Percentiles rank a stretch among this genome's conserved stretches.
These are phyloP conservation scores for Neomicropteryx cornuta DNA, from an alignment of 1,140 invertebrate species.

Conservation along the genomic window DNA sequence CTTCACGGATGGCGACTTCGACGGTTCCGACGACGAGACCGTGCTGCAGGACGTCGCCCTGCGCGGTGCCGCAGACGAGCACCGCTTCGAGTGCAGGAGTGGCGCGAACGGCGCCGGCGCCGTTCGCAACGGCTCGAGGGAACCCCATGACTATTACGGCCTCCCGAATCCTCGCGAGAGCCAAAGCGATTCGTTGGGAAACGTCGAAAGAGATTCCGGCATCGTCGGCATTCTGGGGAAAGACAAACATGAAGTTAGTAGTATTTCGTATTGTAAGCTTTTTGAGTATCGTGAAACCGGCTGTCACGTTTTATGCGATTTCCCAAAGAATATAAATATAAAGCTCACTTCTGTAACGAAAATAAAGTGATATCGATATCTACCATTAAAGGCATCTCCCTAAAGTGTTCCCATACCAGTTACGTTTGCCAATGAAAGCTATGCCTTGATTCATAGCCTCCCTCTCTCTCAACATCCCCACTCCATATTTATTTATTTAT, in stretches of 20 bases:
- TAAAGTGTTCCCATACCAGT: too few relatives aligned
- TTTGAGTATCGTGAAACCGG: too few relatives aligned
- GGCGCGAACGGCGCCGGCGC: conserved; percentile 8
- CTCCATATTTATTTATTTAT: too few relatives aligned
- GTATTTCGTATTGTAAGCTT: too few relatives aligned
- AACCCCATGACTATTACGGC: conserved; percentile 8
- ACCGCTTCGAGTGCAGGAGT: conserved; percentile 23
- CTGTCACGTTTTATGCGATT: too few relatives aligned
- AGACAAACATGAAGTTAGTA: conserved; percentile 35
- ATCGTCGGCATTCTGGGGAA: conserved; percentile 37
- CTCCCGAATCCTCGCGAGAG: conserved; percentile 13
- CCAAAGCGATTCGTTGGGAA: conserved; percentile 21
- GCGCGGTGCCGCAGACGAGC: conserved; percentile 16
- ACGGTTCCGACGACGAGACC: conserved; percentile 30
- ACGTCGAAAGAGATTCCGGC: conserved; percentile 24
- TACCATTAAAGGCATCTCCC: too few relatives aligned
- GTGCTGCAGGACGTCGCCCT: conserved; percentile 16
- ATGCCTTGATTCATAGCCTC: too few relatives aligned
- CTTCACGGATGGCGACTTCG: conserved; percentile 36
- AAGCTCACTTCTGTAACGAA: too few relatives aligned
- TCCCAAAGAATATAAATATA: too few relatives aligned
- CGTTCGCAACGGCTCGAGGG: conserved; percentile 10
- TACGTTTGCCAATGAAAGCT: too few relatives aligned
- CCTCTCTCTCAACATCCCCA: too few relatives aligned
- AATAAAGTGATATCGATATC: too few relatives aligned